Evolutionary conservation across 2,113 vertebrate species (phyloP).

Genomic region (Salvelinus namaycush): DNA sequence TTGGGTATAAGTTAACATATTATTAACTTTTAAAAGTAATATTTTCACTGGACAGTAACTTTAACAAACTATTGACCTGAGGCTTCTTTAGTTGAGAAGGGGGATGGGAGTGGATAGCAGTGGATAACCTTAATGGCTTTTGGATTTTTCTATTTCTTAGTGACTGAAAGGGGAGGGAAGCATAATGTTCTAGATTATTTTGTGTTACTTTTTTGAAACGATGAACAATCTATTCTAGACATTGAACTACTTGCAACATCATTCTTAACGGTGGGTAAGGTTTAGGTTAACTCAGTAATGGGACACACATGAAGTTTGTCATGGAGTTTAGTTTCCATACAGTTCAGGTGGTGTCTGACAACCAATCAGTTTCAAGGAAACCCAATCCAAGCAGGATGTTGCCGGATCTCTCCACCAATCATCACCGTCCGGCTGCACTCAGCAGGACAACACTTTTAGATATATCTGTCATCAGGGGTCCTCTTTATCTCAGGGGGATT

Average conservation of each 20-base stretch:
- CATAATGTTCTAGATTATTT: too few relatives aligned
- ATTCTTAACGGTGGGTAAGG: not conserved
- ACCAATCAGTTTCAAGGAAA: not conserved
- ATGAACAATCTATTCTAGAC: not conserved
- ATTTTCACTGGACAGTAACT: too few relatives aligned
- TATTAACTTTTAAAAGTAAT: too few relatives aligned
- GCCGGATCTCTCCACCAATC: not conserved
- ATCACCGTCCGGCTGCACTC: conserved; percentile 1
- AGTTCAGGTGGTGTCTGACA: not conserved
- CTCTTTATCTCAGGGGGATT: too few relatives aligned
- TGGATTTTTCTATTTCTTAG: conserved; percentile 45
- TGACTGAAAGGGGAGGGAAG: conserved; percentile 19
- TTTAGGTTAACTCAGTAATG: not conserved
- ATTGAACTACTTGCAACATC: not conserved
- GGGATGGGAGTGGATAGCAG: conserved; percentile 12
- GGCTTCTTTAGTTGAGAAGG: conserved; percentile 39
- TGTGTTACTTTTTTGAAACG: not conserved
- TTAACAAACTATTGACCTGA: conserved; percentile 63
- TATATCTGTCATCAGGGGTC: not conserved
- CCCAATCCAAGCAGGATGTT: not conserved
- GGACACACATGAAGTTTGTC: not conserved
- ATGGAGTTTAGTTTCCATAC: not conserved
- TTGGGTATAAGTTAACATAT: too few relatives aligned
- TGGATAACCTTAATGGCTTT: conserved; percentile 35
- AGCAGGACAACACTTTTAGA: not conserved